Evolutionary conservation across 2,797 vertebrate genomes (phyloP), one percentile per base, ranked within the genome.

Genomic region (Gephyroberyx darwinii): DNA sequence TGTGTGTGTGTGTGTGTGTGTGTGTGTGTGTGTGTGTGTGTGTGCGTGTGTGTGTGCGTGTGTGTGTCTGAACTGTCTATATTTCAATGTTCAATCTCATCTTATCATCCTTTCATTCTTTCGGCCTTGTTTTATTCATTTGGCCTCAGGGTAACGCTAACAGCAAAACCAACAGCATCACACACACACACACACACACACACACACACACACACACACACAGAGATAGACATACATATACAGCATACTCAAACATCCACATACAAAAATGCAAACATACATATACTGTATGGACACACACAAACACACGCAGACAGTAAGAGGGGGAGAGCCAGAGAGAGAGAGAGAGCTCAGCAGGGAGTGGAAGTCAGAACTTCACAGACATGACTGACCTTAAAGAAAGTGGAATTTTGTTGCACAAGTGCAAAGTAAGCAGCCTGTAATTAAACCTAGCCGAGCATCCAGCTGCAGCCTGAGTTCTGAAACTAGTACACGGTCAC

Each of bases 91-190:
- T 75, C 74, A 79, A 83, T 65, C 74, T 82, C 43, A 69, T 69
- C 62, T 53, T 80, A 59, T 83, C 75, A 74, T 77, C 64, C 57
- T 66, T 75, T 72, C 4, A 3, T 67, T 75, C 57, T 68, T 41
- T 73, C 69, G 69, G 51, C 57, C 77, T 72, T 76, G 66, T 75
- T 84, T 79, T 85, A 81, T 80, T 78, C 60, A 81, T 77, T 82
- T 64, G 65, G 65, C 82, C 81, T 82, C 9, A 2, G 73, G 78
- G 70, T 74, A 56, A 63, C 58, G 78, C 74, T 88, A 86, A 77
- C 63, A 66, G 59, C 70, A 47, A 47, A 51, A 75, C 65, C 65
- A 75, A 45, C 53, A 71, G 22, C 16, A 45, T 69, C 47, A 54
- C 33, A 41, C 20, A 43, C 47, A 65, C 52, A 33, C 1, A 1